Base-by-base conservation (phyloP, 2,797 vertebrate genomes). In the Rhadinocentrus ornatus region DNA sequence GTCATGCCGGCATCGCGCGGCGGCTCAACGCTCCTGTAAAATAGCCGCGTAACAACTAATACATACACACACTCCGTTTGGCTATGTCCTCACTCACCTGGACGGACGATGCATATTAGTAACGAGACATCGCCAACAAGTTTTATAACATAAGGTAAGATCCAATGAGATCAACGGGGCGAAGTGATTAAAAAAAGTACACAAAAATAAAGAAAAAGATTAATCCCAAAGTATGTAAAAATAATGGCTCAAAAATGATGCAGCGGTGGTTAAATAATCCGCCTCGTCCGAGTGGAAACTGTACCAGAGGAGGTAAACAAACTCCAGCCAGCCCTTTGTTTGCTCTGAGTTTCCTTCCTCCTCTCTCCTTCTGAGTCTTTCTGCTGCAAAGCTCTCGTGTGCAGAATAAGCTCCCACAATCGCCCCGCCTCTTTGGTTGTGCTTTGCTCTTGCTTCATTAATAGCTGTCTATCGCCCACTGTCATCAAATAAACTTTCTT, bases 31-130 rank as follows among this genome's bases (percentile, higher is more conserved):
- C 29, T 41, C n/a, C 44, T 13, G 26, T 37, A 27, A 60, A 60
- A 29, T 22, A 58, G 56, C 44, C 7, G 57, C 58, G 11, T 18
- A 41, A 24, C 26, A 24, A n/a, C 29, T 11, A 27, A 16, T 3
- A 13, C 37, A 13, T 3, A 35, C 31, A 32, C 31, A 41, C 39
- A 41, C 39, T 27, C 24, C 11, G 2, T 44, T 27, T 50, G 34
- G 29, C 15, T 15, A n/a, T 31, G 11, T 37, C 44, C 52, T 31
- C 3, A 83, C 91, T 86, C 32, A 92, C 91, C 91, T 89, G 70
- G 75, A 76, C 39, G 68, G 59, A 62, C 32, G 68, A 31, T 77
- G 58, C 91, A 91, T 90, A 73, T 88, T 81, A 91, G 69, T 46
- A 50, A 34, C 46, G 16, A 46, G 24, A 44, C 88, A 88, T 91